Percentiles rank a stretch among this genome's conserved stretches.
Conservation (phyloP, 2,888 invertebrate species). For the Trachelus troglodyta region DNA sequence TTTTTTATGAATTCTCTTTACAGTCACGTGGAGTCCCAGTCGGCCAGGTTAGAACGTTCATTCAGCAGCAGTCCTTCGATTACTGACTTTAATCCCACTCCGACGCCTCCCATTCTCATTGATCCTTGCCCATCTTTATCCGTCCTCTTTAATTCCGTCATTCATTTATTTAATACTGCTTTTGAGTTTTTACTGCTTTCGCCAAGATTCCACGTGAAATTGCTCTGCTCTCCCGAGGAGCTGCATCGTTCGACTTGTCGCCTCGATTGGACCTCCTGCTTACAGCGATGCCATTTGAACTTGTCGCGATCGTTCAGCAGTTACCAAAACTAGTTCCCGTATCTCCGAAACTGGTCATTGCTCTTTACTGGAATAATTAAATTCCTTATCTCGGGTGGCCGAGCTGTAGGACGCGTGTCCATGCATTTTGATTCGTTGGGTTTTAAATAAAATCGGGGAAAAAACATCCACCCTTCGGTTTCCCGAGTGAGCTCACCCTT, state of each 20-base stretch:
- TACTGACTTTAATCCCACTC: too few species aligned
- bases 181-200: not conserved
- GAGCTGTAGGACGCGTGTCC: not conserved
- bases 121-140: too few species aligned
- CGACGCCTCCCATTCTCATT: too few species aligned
- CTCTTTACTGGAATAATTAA: not conserved
- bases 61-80: not conserved
- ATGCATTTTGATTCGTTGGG: slow-evolving; percentile 1
- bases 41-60: not conserved
- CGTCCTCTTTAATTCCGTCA: not conserved
- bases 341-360: too few species aligned
- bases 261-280: not conserved
- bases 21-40: slow-evolving; percentile 7
- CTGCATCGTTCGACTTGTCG: not conserved
- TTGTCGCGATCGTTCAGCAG: too few species aligned
- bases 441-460: not conserved
- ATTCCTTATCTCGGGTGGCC: slow-evolving; percentile 1
- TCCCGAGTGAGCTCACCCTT: too few species aligned
- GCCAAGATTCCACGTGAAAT: not conserved
- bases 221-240: too few species aligned
- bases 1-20: slow-evolving; percentile 14
- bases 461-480: not conserved
- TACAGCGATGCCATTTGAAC: not conserved
- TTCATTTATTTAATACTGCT: not conserved
- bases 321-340: too few species aligned